Evolutionary conservation across 2,888 invertebrate genomes (phyloP).

Genomic region (Carpatolechia fugitivella): DNA sequence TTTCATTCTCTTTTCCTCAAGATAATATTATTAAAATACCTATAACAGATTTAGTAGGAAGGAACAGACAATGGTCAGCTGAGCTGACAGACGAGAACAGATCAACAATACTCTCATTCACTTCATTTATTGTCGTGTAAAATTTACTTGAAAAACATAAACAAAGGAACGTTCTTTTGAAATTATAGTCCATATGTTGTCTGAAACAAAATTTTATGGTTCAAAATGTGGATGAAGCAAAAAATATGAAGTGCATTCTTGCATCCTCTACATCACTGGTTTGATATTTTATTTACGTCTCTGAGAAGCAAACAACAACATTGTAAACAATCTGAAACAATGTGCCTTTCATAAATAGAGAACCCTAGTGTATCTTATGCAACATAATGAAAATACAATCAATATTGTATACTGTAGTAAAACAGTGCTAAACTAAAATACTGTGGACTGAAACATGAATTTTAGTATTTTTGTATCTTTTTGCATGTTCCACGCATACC

Average conservation of each 20-base stretch:
- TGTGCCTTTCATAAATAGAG: too few species aligned
- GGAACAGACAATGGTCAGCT: too few species aligned
- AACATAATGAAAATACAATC: too few species aligned
- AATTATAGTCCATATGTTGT: not conserved
- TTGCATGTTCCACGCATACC: not conserved
- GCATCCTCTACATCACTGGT: not conserved
- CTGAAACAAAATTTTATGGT: not conserved
- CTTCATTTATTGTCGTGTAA: not conserved
- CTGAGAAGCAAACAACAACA: not conserved
- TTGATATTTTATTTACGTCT: not conserved
- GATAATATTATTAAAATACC: too few species aligned
- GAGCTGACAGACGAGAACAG: not conserved
- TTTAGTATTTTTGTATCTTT: not conserved
- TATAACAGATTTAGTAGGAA: too few species aligned
- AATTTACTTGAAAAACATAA: constrained; percentile 1
- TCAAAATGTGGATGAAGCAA: not conserved
- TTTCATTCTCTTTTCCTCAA: too few species aligned
- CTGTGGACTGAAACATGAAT: not conserved
- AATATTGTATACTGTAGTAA: too few species aligned
- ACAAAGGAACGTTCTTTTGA: not conserved
- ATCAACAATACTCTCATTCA: constrained; percentile 3
- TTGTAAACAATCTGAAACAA: not conserved
- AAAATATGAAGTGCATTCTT: not conserved
- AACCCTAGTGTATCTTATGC: too few species aligned
- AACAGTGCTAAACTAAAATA: too few species aligned